Base-by-base conservation (phyloP, 1,140 invertebrate genomes). In the Pachypeltis micranthus region DNA sequence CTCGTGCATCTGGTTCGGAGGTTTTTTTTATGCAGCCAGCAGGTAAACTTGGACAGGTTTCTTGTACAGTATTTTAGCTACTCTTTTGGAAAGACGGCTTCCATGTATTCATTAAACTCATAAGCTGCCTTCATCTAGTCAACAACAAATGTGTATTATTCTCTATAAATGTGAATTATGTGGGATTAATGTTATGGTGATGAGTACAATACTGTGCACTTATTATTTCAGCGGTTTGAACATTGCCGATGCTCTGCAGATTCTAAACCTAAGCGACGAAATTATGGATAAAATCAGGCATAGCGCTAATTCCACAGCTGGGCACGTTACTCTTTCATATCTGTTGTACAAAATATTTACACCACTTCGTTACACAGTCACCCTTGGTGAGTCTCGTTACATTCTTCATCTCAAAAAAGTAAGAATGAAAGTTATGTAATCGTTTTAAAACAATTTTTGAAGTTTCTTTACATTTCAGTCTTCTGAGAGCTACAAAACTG, bases 341-440 rank as follows among this genome's bases (percentile, higher is more conserved):
- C 85, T 90, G 2, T 78, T 93, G 69, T 97, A 96, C 73, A 96
- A 98, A 80, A 78, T 96, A 66, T 84, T 85, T 16, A 93, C 93
- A 23, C 94, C 94, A 1, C 70, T 90, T 16, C 78, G 94, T 68
- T 97, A 96, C 76, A 87, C 90, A 1, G 85, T 95, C 0, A 96
- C 93, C 26, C 69, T 97, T 68, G 89, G 85, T 87, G 78, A 79
- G 73, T n/a, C n/a, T n/a, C n/a, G n/a, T n/a, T n/a, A n/a, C n/a
- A n/a, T n/a, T n/a, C n/a, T n/a, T n/a, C n/a, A n/a, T n/a, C n/a
- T n/a, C n/a, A n/a, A n/a, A n/a, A n/a, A n/a, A n/a, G n/a, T n/a
- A n/a, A n/a, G n/a, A n/a, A n/a, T n/a, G n/a, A n/a, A n/a, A n/a
- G n/a, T n/a, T n/a, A n/a, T n/a, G n/a, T n/a, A n/a, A n/a, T n/a